Conservation (phyloP, 2,797 vertebrate species). For the Sarcoramphus papa region DNA sequence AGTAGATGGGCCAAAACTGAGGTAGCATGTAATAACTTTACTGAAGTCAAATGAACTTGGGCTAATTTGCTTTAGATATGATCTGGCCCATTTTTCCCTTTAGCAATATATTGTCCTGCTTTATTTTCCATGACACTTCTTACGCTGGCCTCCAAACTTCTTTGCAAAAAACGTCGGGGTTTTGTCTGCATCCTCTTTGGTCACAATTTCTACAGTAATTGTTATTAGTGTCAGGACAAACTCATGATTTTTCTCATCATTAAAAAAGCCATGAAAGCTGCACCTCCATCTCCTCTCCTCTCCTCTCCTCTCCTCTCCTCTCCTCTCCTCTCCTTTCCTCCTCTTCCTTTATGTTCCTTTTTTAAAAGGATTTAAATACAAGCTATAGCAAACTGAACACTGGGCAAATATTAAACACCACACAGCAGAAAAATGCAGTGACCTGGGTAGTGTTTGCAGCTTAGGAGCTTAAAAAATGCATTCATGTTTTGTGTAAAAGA, state of each 20-base stretch:
- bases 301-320: neutral
- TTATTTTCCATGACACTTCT: neutral
- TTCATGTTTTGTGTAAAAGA: neutral
- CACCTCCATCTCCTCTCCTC: neutral
- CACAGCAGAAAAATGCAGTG: neutral
- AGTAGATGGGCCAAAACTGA: neutral
- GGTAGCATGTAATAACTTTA: neutral
- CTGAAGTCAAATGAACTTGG: neutral
- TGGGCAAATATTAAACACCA: neutral
- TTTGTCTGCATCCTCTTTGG: neutral
- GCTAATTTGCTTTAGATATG: neutral
- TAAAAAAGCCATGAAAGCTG: neutral
- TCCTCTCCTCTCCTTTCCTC: neutral
- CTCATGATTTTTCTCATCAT: neutral
- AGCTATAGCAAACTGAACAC: neutral
- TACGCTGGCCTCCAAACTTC: neutral
- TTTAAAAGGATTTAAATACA: neutral
- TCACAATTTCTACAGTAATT: neutral
- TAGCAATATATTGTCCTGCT: neutral
- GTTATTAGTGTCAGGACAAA: neutral
- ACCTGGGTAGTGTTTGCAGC: neutral
- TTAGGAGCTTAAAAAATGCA: neutral
- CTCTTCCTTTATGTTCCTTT: fast-evolving
- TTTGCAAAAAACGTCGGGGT: fast-evolving
- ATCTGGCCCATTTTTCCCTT: neutral